Evolutionary conservation across 2,888 invertebrate species (phyloP), one percentile per base, ranked within the genome.

Genomic region (Clepsis dumicolana): DNA sequence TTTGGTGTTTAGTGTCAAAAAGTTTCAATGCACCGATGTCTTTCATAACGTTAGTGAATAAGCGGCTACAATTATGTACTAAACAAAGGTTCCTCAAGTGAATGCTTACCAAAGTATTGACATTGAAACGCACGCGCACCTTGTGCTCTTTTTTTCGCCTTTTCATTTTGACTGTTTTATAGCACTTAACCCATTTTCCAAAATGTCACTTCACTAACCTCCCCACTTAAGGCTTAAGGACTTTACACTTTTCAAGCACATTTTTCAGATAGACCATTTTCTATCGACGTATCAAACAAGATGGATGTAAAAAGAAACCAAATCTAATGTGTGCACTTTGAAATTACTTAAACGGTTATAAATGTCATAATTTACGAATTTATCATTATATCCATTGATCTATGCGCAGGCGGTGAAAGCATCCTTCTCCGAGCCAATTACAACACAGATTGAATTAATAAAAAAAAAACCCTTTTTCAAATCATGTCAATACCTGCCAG

Each of bases 81-180:
- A n/a, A 29, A 29, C 29, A 29, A 29, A 29, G 29, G 29, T 4
- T 29, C 29, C 4, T 50, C n/a, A 27, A 27, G 1, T 2, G 4
- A 54, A 62, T 52, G 56, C 41, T 12, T 21, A 54, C 53, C 86
- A 84, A 79, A 75, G 81, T 83, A 18, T 83, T 80, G 52, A 90
- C 83, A 69, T 91, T 87, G 69, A 91, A 89, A 16, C 91, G 81
- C 10, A 93, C 84, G 1, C 88, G 83, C 25, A 90, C 85, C 64
- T 83, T 83, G 25, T 79, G 83, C 41, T 83, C 85, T 76, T 88
- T 90, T 82, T 88, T 90, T 14, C 89, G 83, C 73, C 81, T 83
- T 79, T 87, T 91, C 90, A 91, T 91, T 81, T 81, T 87, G 54
- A 24, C 61, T 29, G 38, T 59, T 10, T 27, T 65, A 64, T 35